Conservation (phyloP, 1,140 invertebrate genomes). For the Microplitis mediator region DNA sequence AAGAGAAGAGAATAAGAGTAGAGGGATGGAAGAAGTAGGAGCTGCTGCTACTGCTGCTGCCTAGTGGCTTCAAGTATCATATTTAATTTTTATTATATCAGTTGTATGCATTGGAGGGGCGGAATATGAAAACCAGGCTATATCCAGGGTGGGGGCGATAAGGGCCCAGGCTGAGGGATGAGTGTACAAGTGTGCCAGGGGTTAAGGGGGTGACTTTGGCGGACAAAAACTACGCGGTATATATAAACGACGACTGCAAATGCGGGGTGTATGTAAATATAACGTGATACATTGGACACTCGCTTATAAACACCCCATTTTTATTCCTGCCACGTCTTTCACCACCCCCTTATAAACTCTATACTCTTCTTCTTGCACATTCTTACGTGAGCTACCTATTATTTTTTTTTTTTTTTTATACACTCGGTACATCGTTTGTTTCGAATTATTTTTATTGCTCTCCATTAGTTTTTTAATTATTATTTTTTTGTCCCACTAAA, state of each 20-base stretch:
- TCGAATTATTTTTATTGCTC: not conserved
- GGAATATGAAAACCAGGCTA: not conserved
- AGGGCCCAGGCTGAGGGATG: constrained; percentile 25
- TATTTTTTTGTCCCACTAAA: not conserved
- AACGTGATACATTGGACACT: constrained; percentile 63
- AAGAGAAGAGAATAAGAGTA: too few relatives aligned
- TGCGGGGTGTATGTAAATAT: constrained; percentile 60
- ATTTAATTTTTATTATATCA: constrained; percentile 64
- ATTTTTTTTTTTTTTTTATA: not conserved
- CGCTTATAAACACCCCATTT: constrained; percentile 65
- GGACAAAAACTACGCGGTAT: constrained; percentile 18
- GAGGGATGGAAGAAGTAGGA: not conserved
- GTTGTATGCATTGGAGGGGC: constrained; percentile 42
- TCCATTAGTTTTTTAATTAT: not conserved
- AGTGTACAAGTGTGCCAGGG: constrained; percentile 14
- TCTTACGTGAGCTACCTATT: not conserved
- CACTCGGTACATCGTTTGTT: not conserved
- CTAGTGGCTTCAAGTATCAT: constrained; percentile 47
- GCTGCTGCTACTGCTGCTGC: not conserved
- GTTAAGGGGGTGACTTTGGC: not conserved
- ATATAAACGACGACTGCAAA: constrained; percentile 40
- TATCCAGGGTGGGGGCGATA: not conserved
- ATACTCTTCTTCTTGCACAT: not conserved
- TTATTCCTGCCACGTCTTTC: constrained; percentile 59
- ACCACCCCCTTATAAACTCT: constrained; percentile 13